Percentiles rank a stretch among this genome's conserved stretches.
These are phyloP conservation scores for Drosophila parthenogenetica DNA, from an alignment of 2,888 invertebrate genomes.

Conservation along the genomic window DNA sequence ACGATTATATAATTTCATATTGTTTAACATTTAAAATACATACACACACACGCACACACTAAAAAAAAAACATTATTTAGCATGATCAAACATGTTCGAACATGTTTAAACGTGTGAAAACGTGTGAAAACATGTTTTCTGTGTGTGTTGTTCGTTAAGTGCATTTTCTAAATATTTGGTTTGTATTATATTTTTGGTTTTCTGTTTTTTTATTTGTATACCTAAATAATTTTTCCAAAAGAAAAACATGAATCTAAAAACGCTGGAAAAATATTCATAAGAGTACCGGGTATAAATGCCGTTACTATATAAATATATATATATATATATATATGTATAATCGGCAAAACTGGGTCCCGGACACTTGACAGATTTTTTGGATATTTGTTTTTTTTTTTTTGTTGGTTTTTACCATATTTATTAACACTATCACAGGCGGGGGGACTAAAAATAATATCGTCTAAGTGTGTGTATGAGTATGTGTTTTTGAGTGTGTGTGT, in stretches of 20 bases:
- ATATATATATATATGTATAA: slow-evolving; percentile 9
- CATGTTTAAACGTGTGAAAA: background rate
- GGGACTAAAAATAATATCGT: slow-evolving; percentile 42
- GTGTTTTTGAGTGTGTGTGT: slow-evolving; percentile 10
- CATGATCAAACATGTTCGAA: slow-evolving; percentile 10
- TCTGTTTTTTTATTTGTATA: slow-evolving; percentile 14
- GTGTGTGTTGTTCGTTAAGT: slow-evolving; percentile 9
- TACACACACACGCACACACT: slow-evolving; percentile 7
- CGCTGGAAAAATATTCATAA: slow-evolving; percentile 50
- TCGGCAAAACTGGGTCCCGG: slow-evolving; percentile 36
- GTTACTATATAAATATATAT: slow-evolving; percentile 6
- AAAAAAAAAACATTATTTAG: slow-evolving; percentile 10
- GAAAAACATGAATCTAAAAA: slow-evolving; percentile 53
- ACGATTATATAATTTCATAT: slow-evolving; percentile 4
- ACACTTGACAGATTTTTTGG: slow-evolving; percentile 42
- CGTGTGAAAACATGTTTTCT: too few relatives aligned
- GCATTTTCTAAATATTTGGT: background rate
- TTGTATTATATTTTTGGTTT: background rate
- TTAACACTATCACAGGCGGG: slow-evolving; percentile 82
- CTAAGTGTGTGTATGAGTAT: slow-evolving; percentile 30
- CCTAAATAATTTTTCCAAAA: slow-evolving; percentile 54
- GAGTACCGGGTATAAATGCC: slow-evolving; percentile 32
- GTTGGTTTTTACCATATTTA: slow-evolving; percentile 42
- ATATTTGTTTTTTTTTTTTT: slow-evolving; percentile 11
- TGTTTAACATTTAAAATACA: background rate